phyloP scores from a whole-genome alignment of 2,888 invertebrate genomes.

The Ophion slaviceki region DNA sequence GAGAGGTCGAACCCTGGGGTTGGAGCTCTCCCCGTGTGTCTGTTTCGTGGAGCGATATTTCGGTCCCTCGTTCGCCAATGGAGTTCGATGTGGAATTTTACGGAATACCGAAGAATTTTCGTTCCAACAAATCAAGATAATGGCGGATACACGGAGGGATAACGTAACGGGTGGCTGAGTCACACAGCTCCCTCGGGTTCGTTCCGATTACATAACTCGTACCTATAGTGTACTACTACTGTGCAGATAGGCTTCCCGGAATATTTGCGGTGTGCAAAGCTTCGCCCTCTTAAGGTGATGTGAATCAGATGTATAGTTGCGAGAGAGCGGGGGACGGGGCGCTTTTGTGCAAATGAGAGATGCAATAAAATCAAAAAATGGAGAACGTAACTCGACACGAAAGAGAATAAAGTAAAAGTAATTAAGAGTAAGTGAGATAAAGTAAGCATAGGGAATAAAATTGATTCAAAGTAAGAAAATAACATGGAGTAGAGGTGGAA shows the following conservation, averaged over 20 bases:
- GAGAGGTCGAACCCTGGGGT: no score
- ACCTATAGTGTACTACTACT: neutral
- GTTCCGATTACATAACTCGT: constrained; percentile 72
- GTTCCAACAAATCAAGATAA: constrained; percentile 81
- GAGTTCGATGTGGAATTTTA: constrained; percentile 8
- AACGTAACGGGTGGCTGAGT: constrained; percentile 80
- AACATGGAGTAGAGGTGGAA: no score
- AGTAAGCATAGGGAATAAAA: no score
- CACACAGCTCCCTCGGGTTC: constrained; percentile 76
- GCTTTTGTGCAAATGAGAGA: constrained; percentile 35
- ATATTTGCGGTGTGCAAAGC: constrained; percentile 11
- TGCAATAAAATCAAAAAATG: no score
- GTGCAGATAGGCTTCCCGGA: neutral
- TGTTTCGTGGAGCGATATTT: neutral
- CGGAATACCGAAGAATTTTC: neutral
- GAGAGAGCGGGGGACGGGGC: constrained; percentile 17
- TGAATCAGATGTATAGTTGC: neutral
- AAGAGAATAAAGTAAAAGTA: no score
- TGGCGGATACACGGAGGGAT: constrained; percentile 80
- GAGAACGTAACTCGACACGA: no score
- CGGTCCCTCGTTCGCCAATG: neutral
- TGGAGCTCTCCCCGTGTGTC: no score
- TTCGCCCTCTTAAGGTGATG: neutral
- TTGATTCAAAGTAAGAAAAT: no score
- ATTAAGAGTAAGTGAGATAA: no score